Evolutionary conservation across 2,888 invertebrate species (phyloP).

Genomic region (Byasa hedistus): DNA sequence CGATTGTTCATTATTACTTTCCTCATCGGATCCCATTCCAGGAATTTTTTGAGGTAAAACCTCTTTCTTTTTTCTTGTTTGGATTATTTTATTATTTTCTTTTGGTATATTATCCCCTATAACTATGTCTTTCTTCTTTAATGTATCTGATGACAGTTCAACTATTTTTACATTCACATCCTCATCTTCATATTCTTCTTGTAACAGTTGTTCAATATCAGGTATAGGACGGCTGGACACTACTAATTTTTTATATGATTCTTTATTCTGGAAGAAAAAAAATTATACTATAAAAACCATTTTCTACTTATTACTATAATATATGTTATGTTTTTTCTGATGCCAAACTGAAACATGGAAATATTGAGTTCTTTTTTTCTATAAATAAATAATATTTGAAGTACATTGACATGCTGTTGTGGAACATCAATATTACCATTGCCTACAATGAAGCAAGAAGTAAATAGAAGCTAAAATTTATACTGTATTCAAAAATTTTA

Average conservation of each 20-base stretch:
- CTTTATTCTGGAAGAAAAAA: constrained; percentile 75
- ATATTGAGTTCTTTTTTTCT: too few species aligned
- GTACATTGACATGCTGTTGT: too few species aligned
- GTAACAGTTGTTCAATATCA: constrained; percentile 83
- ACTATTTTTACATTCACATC: constrained; percentile 89
- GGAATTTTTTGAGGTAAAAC: constrained; percentile 45
- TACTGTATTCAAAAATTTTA: not conserved
- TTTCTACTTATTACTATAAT: too few species aligned
- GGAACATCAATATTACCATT: too few species aligned
- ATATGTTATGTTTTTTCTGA: too few species aligned
- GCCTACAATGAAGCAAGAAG: too few species aligned
- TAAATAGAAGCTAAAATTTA: not conserved
- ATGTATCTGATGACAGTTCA: constrained; percentile 84
- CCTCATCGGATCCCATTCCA: constrained; percentile 65
- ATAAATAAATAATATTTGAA: too few species aligned
- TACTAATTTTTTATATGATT: constrained; percentile 86
- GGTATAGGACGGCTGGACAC: constrained; percentile 86
- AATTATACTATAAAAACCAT: not conserved
- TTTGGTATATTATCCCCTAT: constrained; percentile 84
- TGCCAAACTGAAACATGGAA: too few species aligned
- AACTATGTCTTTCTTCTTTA: constrained; percentile 85
- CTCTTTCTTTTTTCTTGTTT: constrained; percentile 44
- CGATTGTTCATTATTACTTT: constrained; percentile 47
- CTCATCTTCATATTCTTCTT: constrained; percentile 87
- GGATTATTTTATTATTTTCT: constrained; percentile 40